Percentiles rank a stretch among this genome's conserved stretches.
Conservation (phyloP, 2,888 invertebrate genomes). For the Bimastos eiseni region DNA sequence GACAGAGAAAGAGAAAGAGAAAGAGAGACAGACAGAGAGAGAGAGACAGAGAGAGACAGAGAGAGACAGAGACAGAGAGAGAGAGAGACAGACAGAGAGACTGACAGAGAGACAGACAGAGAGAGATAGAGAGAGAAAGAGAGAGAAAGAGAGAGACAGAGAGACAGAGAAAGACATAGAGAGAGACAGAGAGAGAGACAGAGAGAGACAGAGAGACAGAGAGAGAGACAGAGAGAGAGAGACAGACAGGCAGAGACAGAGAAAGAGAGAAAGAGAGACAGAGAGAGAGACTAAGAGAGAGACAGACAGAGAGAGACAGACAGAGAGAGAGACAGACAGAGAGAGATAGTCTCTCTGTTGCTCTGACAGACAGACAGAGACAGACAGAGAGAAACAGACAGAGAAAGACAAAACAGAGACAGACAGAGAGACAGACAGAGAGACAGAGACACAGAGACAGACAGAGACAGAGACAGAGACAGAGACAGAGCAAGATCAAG, state of each 20-base stretch:
- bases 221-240: constrained; percentile 23
- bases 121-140: no score
- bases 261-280: no score
- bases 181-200: background rate
- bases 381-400: background rate
- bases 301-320: no score
- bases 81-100: constrained; percentile 16
- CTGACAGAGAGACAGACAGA: background rate
- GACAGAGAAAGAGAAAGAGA: background rate
- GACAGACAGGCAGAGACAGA: no score
- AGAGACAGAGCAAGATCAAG: background rate
- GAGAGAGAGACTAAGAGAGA: no score
- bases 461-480: background rate
- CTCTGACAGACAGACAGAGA: constrained; percentile 15
- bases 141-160: no score
- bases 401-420: no score
- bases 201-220: constrained; percentile 19
- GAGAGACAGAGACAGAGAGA: constrained; percentile 52
- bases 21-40: no score
- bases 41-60: background rate
- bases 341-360: no score
- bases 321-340: background rate
- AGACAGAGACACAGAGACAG: no score
- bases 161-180: no score
- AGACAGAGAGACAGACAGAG: no score